Evolutionary conservation across 2,888 invertebrate genomes (phyloP).

Genomic region (Acrobeloides nanus): DNA sequence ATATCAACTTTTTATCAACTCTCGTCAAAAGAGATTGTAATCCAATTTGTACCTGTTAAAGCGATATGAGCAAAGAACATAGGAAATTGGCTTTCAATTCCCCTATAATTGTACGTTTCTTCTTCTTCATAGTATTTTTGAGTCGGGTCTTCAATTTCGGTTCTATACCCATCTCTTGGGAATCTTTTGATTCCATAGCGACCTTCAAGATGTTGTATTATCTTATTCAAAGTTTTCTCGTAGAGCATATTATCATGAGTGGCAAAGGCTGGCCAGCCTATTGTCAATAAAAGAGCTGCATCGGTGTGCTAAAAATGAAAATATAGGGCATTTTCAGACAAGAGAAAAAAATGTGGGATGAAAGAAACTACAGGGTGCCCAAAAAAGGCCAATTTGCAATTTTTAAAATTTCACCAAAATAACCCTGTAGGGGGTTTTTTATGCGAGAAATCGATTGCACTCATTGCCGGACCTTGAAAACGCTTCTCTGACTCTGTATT

Average conservation of each 20-base stretch:
- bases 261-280: constrained; percentile 95
- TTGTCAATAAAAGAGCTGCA: constrained; percentile 78
- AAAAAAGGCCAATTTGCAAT: constrained; percentile 1
- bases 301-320: constrained; percentile 73
- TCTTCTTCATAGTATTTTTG: constrained; percentile 77
- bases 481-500: no score
- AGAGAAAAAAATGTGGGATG: no score
- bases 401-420: constrained; percentile 10
- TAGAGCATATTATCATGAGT: constrained; percentile 88
- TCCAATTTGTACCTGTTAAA: no score
- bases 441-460: no score
- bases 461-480: no score
- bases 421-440: no score
- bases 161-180: constrained; percentile 84
- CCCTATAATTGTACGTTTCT: constrained; percentile 85
- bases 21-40: no score
- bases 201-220: constrained; percentile 65
- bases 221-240: constrained; percentile 74
- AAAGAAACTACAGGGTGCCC: no score
- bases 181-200: constrained; percentile 83
- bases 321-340: constrained; percentile 2
- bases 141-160: constrained; percentile 73
- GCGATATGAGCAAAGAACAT: constrained; percentile 89
- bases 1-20: no score
- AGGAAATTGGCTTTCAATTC: constrained; percentile 95